phyloP scores from a whole-genome alignment of 2,888 invertebrate genomes.

The Zelleria hepariella region DNA sequence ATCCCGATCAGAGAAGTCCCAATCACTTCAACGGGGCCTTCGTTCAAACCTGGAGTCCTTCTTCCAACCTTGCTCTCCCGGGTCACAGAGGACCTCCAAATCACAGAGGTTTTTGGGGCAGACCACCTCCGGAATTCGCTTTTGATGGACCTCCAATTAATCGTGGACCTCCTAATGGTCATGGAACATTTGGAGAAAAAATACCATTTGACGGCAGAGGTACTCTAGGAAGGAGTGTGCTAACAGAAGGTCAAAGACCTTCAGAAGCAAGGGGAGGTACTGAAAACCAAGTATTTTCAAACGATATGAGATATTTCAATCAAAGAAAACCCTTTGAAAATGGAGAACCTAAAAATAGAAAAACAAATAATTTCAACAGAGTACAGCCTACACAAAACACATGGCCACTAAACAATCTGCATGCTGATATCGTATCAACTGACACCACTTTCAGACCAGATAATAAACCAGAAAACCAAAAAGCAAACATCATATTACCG shows the following conservation, averaged over 20 bases:
- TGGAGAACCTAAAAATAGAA: no score
- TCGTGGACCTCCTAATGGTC: neutral
- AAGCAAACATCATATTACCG: neutral
- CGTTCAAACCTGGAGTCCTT: neutral
- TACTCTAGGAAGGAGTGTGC: conserved; percentile 13
- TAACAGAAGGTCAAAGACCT: conserved; percentile 9
- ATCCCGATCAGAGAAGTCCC: conserved; percentile 7
- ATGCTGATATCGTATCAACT: neutral
- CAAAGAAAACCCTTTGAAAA: conserved; percentile 4
- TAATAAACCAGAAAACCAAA: neutral
- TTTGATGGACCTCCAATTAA: neutral
- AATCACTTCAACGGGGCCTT: conserved; percentile 10
- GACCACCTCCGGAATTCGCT: neutral
- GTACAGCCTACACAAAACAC: neutral
- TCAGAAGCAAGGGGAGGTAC: conserved; percentile 1
- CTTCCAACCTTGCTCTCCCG: neutral
- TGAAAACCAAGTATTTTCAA: neutral
- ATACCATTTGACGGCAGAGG: conserved; percentile 10
- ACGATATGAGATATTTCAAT: conserved; percentile 12
- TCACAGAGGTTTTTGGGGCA: conserved; percentile 6
- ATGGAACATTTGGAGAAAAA: neutral
- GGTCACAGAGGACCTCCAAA: neutral
- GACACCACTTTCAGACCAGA: neutral
- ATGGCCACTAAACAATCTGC: neutral
- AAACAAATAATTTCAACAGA: no score